Evolutionary conservation across 1,140 invertebrate genomes (phyloP), one percentile per base, ranked within the genome.

Genomic region (Drepana arcuata): DNA sequence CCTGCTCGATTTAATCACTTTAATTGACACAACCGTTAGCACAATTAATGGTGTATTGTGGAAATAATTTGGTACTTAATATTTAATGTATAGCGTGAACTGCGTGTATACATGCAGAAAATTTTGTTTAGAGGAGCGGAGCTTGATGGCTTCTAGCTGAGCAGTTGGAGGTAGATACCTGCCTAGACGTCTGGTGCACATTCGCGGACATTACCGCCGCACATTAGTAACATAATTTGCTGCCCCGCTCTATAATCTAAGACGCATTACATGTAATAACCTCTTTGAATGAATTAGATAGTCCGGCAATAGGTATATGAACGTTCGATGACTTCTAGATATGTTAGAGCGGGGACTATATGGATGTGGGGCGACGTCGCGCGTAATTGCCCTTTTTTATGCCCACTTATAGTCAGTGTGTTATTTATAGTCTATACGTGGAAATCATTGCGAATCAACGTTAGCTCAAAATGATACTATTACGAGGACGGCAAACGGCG

Each of bases 1-100:
- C 51, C 64, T 61, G 64, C 63, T 72, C 66, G 66, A 75, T 77
- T 69, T 72, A 69, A 75, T 74, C 65, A 75, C 41, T 70, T 72
- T 81, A 79, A 79, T 77, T 79, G 66, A 75, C 69, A 69, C 46
- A 63, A 79, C 77, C 74, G 77, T 82, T 79, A 77, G 40, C 29
- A 58, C 50, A 65, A 79, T 77, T 77, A 66, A 74, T 66, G 54
- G 70, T 63, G 70, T 68, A 82, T 79, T 78, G 74, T 77, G 50
- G 46, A 69, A 73, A 70, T 82, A 77, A 82, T 79, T 81, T 64
- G 70, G 71, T 70, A n/a, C n/a, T n/a, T n/a, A 64, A 77, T 49
- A 65, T 79, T 74, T 71, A 62, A 67, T 72, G 60, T 55, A 50
- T 64, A 59, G 47, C 49, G 51, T 56, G 50, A 38, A 51, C 36